Evolutionary conservation across 2,113 vertebrate genomes (phyloP).

Genomic region (Neolamprologus variostigma): DNA sequence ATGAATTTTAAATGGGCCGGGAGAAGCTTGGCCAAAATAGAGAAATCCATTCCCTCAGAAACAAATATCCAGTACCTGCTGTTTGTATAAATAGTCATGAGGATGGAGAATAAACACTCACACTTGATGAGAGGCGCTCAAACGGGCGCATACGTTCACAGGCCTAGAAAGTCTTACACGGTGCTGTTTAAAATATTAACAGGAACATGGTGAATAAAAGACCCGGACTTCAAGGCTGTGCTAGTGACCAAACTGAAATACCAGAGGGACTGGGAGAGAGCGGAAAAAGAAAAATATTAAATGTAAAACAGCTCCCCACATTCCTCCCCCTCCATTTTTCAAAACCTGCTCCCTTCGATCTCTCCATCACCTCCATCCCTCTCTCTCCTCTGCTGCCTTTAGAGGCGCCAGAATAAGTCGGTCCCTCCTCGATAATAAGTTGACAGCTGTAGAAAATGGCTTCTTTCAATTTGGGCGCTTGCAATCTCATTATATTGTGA

Average conservation of each 20-base stretch:
- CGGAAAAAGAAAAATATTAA: constrained; percentile 40
- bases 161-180: neutral
- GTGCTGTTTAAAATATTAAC: constrained; percentile 30
- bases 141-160: neutral
- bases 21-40: neutral
- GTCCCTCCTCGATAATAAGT: constrained; percentile 62
- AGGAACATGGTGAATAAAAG: constrained; percentile 22
- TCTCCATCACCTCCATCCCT: constrained; percentile 28
- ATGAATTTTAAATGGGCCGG: neutral
- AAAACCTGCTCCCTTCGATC: constrained; percentile 9
- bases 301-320: constrained; percentile 53
- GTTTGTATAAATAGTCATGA: constrained; percentile 12
- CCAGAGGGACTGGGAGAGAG: neutral
- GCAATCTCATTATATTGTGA: constrained; percentile 70
- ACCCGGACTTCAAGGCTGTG: constrained; percentile 28
- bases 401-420: constrained; percentile 50
- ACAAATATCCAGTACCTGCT: neutral
- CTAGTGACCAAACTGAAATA: constrained; percentile 18
- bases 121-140: neutral
- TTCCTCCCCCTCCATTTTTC: constrained; percentile 5
- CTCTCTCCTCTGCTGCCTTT: constrained; percentile 21
- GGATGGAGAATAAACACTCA: neutral
- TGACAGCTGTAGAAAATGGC: constrained; percentile 78
- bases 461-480: constrained; percentile 68
- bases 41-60: neutral